Evolutionary conservation across 2,113 vertebrate species (phyloP).

Genomic region (Pelodiscus sinensis): DNA sequence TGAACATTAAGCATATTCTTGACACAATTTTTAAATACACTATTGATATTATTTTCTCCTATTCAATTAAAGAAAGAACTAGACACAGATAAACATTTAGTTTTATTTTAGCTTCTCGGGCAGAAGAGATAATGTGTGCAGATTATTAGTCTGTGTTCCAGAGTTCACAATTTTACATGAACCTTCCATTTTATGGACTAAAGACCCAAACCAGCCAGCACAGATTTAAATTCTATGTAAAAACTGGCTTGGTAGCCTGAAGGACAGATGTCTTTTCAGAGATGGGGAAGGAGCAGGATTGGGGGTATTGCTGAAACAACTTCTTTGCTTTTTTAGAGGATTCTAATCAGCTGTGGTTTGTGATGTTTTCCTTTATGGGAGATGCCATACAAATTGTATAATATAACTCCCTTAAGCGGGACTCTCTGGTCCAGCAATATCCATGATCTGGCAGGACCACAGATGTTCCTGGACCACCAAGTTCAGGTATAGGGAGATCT

Average conservation of each 20-base stretch:
- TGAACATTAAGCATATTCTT: background rate
- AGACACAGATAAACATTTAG: background rate
- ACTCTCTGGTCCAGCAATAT: too few relatives aligned
- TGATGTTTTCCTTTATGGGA: background rate
- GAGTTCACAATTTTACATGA: background rate
- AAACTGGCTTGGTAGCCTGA: rapidly evolving
- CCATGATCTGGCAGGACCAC: too few relatives aligned
- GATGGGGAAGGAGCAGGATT: rapidly evolving
- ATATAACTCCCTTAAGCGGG: too few relatives aligned
- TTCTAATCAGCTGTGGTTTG: background rate
- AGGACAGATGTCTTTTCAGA: background rate
- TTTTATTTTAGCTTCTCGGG: background rate
- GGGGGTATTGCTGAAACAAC: background rate
- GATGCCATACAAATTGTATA: rapidly evolving
- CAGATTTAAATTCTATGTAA: background rate
- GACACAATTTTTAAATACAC: background rate
- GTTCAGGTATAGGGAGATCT: too few relatives aligned
- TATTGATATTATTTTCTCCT: background rate
- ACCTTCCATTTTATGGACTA: background rate
- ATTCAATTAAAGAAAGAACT: background rate
- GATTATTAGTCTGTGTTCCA: background rate
- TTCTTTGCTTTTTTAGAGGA: background rate
- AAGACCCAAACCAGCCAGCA: background rate
- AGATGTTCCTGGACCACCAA: too few relatives aligned
- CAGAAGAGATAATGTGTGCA: background rate